Conservation (phyloP, 2,113 vertebrate genomes). For the Nipponia nippon region DNA sequence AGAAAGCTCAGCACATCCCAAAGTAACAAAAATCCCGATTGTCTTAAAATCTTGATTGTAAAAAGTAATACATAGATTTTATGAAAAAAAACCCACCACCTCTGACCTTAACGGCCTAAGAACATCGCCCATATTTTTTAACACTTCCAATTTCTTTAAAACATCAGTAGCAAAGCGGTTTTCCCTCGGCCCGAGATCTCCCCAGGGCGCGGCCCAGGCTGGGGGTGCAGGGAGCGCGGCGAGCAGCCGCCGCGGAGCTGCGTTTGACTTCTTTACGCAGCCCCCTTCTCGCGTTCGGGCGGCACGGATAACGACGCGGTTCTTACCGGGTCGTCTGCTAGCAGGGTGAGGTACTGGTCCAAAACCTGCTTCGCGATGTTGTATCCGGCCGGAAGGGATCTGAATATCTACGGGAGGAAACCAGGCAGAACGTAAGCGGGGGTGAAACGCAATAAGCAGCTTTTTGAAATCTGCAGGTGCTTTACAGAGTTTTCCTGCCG, state of each 20-base stretch:
- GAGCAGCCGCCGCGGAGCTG: rapidly evolving
- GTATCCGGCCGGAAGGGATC: conserved; percentile 85
- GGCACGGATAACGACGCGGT: rapidly evolving
- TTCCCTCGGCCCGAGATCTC: not conserved
- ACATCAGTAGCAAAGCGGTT: not conserved
- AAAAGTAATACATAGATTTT: not conserved
- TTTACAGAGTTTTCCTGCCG: not conserved
- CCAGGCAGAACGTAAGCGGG: rapidly evolving
- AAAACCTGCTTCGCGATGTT: conserved; percentile 88
- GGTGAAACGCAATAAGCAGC: rapidly evolving
- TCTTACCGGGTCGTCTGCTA: conserved; percentile 93
- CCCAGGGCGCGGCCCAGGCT: rapidly evolving
- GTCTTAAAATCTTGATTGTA: too few relatives aligned
- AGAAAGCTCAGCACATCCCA: rapidly evolving
- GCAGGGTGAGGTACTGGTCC: conserved; percentile 91
- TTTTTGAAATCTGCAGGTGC: too few relatives aligned
- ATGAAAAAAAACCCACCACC: too few relatives aligned
- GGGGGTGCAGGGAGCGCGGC: not conserved
- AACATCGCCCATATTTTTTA: rapidly evolving
- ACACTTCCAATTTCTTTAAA: not conserved
- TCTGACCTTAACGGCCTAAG: not conserved
- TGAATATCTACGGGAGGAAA: conserved; percentile 79
- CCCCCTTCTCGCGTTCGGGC: not conserved
- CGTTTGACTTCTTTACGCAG: rapidly evolving
- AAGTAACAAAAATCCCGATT: not conserved